Base-by-base conservation (phyloP, 2,888 invertebrate species). In the Drosophila mayaguana region DNA sequence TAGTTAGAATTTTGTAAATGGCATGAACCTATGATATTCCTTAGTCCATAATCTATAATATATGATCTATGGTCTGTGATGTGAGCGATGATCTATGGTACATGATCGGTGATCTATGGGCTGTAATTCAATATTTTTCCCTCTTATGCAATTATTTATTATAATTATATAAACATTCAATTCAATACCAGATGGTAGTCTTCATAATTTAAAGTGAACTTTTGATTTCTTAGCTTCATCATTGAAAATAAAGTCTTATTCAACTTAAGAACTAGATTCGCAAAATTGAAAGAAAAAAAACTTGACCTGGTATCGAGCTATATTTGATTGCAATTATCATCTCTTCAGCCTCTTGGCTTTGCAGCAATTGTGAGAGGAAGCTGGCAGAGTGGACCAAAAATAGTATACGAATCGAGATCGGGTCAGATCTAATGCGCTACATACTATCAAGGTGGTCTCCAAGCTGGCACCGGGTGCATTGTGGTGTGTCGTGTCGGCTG, bases 401-500 rank as follows among this genome's bases (percentile, higher is more conserved):
- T 75, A 73, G 72, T 75, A 50, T 18, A 32, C 75, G 51, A 56
- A 56, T 45, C 46, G 43, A 46, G 56, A 64, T 51, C 57, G 61
- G 72, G 67, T 72, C 72, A 56, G 73, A 61, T 56, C 66, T 38
- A 62, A 61, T 66, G 66, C 46, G 36, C 46, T 42, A 38, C 53
- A 48, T 69, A 60, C 83, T 71, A 64, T 70, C 84, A 88, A 84
- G 89, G 84, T 84, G 84, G 84, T 84, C 84, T 50, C 7, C 82
- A 63, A 72, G 81, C 75, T 84, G 82, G 84, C 70, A 78, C 86
- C 83, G 83, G 83, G 88, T 83, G 83, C 83, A 83, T 68, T 77
- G 88, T 69, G 83, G 88, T 56, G 18, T 56, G 43, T 83, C 48
- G 75, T 72, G 79, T 79, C 69, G 83, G 88, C 89, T 89, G 89